A percentile compares a stretch with the other conserved stretches of the same genome.
Evolutionary conservation across 2,888 invertebrate species (phyloP).

Genomic region (Julus scanicus): DNA sequence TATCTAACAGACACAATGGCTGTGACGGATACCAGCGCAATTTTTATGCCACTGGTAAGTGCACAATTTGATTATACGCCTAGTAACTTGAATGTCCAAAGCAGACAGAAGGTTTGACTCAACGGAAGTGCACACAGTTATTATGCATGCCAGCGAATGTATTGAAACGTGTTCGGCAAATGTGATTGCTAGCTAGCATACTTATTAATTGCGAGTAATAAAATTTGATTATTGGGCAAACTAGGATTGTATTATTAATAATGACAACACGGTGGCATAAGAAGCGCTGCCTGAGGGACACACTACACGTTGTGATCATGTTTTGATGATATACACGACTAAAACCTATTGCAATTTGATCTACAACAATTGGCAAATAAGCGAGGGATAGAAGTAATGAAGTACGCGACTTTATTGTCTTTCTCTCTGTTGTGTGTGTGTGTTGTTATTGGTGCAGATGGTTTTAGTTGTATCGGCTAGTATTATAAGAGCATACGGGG

Average conservation of each 20-base stretch:
- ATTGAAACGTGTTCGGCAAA: background rate
- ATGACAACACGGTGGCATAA: background rate
- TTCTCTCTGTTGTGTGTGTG: background rate
- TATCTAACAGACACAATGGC: background rate
- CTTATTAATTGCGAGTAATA: background rate
- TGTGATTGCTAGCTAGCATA: background rate
- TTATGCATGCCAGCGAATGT: background rate
- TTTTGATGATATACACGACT: conserved; percentile 16
- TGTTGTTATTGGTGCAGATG: conserved; percentile 35
- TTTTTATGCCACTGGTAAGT: background rate
- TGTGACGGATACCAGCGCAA: background rate
- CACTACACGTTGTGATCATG: background rate
- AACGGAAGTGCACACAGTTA: background rate
- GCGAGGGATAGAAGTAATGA: conserved; percentile 42
- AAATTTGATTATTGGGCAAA: conserved; percentile 13
- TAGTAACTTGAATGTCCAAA: background rate
- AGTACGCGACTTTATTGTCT: background rate
- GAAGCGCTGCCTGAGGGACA: background rate
- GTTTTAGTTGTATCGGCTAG: background rate
- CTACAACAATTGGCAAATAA: conserved; percentile 35
- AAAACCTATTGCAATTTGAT: conserved; percentile 38
- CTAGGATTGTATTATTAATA: conserved; percentile 11
- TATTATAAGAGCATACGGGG: conserved; percentile 11
- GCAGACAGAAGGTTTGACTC: background rate
- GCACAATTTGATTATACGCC: background rate